Evolutionary conservation across 2,888 invertebrate genomes (phyloP).

Genomic region (Rapana venosa): DNA sequence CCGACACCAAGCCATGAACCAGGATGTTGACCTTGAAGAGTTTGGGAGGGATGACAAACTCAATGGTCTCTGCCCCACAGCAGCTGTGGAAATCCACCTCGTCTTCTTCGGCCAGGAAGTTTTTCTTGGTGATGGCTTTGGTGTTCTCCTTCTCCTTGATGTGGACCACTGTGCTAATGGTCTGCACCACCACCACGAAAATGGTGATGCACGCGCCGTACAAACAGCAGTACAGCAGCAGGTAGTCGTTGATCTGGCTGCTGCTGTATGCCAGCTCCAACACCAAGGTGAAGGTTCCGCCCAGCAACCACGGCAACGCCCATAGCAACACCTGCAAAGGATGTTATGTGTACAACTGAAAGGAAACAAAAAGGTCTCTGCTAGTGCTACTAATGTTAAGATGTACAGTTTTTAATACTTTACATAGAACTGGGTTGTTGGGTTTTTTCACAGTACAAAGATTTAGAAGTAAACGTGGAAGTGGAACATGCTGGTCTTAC

Average conservation of each 20-base stretch:
- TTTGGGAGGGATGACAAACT: slow-evolving; percentile 73
- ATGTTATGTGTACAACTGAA: no score
- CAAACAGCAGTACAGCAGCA: slow-evolving; percentile 61
- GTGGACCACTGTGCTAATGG: slow-evolving; percentile 66
- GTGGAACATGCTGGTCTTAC: no score
- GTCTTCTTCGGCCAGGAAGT: slow-evolving; percentile 71
- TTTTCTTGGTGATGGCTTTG: slow-evolving; percentile 61
- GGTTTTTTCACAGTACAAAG: no score
- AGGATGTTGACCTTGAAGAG: slow-evolving; percentile 71
- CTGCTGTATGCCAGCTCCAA: slow-evolving; percentile 66
- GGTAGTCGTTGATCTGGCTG: slow-evolving; percentile 53
- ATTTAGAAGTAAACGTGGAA: no score
- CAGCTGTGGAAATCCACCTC: slow-evolving; percentile 74
- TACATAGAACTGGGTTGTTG: no score
- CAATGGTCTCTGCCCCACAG: slow-evolving; percentile 73
- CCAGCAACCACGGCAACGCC: slow-evolving; percentile 71
- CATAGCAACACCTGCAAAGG: slow-evolving; percentile 63
- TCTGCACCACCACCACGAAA: slow-evolving; percentile 68
- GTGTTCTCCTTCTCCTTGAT: slow-evolving; percentile 52
- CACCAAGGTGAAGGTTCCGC: slow-evolving; percentile 71
- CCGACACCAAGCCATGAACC: slow-evolving; percentile 69
- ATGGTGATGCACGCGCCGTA: slow-evolving; percentile 66
- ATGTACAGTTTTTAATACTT: no score
- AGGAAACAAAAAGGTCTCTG: no score
- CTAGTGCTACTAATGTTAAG: no score